A percentile compares a stretch with the other conserved stretches of the same genome.
These are phyloP conservation scores for Neocrepidodera transversa DNA, from an alignment of 2,888 invertebrate genomes.

Conservation along the genomic window DNA sequence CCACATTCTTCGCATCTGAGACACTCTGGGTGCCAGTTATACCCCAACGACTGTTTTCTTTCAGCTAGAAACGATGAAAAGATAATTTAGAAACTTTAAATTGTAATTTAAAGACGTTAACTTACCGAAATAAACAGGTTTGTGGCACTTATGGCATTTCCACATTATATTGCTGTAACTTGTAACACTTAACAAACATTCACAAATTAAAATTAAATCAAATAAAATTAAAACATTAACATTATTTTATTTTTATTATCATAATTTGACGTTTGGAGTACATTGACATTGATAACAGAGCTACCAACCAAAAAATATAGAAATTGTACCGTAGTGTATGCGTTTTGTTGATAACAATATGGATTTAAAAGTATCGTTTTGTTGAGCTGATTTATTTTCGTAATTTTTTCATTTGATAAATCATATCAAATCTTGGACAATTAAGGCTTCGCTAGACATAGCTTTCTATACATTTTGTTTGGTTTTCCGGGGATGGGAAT, in stretches of 20 bases:
- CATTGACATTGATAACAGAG: not conserved
- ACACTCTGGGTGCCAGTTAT: slow-evolving; percentile 88
- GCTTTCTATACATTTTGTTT: too few relatives aligned
- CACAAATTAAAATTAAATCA: slow-evolving; percentile 10
- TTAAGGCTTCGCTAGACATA: too few relatives aligned
- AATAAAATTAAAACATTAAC: slow-evolving; percentile 3
- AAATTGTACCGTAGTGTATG: too few relatives aligned
- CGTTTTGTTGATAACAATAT: too few relatives aligned
- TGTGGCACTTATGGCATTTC: slow-evolving; percentile 84
- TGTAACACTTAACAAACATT: slow-evolving; percentile 10
- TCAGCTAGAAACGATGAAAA: slow-evolving; percentile 72
- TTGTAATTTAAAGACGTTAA: slow-evolving; percentile 29
- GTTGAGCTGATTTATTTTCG: too few relatives aligned
- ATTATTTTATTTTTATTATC: slow-evolving; percentile 6
- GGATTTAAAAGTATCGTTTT: too few relatives aligned
- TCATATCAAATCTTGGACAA: too few relatives aligned
- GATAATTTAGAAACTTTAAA: too few relatives aligned
- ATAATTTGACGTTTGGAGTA: not conserved
- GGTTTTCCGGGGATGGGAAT: too few relatives aligned
- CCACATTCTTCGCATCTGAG: slow-evolving; percentile 83
- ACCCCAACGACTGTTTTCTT: slow-evolving; percentile 84
- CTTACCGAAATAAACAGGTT: slow-evolving; percentile 81
- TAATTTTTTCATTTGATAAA: too few relatives aligned
- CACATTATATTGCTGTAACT: slow-evolving; percentile 65
- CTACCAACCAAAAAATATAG: not conserved